Conservation (phyloP, 2,113 vertebrate genomes). For the Ornithorhynchus anatinus region DNA sequence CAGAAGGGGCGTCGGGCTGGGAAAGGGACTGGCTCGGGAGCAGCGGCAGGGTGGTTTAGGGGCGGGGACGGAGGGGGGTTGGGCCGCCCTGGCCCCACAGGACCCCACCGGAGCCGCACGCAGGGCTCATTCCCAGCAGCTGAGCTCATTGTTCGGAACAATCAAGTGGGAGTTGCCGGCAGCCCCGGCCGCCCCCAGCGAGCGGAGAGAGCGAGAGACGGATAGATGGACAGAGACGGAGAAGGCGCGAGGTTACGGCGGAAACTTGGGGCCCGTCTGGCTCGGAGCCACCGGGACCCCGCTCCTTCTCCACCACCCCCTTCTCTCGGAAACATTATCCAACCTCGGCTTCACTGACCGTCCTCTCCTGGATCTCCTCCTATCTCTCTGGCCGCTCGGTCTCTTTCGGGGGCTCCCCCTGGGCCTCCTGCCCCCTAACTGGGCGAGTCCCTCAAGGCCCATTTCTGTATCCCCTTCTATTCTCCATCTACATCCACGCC, state of each 20-base stretch:
- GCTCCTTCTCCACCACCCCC: not conserved
- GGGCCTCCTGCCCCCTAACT: not conserved
- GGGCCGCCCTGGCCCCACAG: no score
- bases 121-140: no score
- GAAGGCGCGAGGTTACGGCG: not conserved
- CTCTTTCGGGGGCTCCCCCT: not conserved
- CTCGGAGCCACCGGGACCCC: not conserved
- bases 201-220: no score
- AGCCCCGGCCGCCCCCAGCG: no score
- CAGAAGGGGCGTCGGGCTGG: not conserved
- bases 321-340: fast-evolving
- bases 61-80: not conserved
- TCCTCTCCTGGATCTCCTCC: not conserved
- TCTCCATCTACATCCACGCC: not conserved
- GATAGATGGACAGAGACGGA: not conserved
- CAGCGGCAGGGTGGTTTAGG: not conserved
- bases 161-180: no score
- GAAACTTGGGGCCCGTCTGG: not conserved
- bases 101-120: no score
- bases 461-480: not conserved
- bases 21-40: not conserved
- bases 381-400: not conserved
- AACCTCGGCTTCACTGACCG: not conserved
- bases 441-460: not conserved
- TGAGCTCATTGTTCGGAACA: no score